phyloP scores from a whole-genome alignment of 2,113 vertebrate genomes.

The Callorhinus ursinus region DNA sequence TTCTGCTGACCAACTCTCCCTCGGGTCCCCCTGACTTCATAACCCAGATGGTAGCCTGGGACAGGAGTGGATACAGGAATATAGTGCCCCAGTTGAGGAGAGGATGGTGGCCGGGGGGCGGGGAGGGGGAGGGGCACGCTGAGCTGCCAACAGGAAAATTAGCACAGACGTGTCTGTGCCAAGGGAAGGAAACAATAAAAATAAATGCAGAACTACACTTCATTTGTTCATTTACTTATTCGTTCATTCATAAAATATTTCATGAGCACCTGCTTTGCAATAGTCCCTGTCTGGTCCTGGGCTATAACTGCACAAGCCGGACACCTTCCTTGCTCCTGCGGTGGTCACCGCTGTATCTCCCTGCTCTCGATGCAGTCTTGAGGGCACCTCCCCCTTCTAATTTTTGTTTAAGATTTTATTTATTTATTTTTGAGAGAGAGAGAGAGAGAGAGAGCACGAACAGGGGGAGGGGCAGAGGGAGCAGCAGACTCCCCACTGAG shows the following conservation, averaged over 20 bases:
- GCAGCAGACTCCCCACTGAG: not conserved
- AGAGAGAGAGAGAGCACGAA: not conserved
- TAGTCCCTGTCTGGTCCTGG: fast-evolving
- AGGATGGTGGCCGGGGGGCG: not conserved
- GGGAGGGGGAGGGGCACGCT: too few species aligned
- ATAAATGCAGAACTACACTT: not conserved
- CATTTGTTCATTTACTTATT: not conserved
- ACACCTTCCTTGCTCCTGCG: fast-evolving
- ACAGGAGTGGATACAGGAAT: not conserved
- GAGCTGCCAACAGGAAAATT: not conserved
- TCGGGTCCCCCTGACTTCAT: not conserved
- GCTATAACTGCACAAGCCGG: fast-evolving
- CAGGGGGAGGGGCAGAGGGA: not conserved
- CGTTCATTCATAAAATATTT: not conserved
- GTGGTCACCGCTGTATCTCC: fast-evolving
- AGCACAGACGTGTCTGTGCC: too few species aligned
- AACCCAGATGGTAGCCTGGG: too few species aligned
- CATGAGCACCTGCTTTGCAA: not conserved
- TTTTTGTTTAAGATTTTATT: not conserved
- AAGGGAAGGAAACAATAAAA: not conserved
- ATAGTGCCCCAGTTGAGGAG: too few species aligned
- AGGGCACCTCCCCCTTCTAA: not conserved
- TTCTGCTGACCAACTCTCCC: not conserved
- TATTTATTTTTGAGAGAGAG: not conserved
- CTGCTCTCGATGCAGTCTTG: fast-evolving